Evolutionary conservation across 2,113 vertebrate species (phyloP), one percentile per base, ranked within the genome.

Genomic region (Dinomys branickii): DNA sequence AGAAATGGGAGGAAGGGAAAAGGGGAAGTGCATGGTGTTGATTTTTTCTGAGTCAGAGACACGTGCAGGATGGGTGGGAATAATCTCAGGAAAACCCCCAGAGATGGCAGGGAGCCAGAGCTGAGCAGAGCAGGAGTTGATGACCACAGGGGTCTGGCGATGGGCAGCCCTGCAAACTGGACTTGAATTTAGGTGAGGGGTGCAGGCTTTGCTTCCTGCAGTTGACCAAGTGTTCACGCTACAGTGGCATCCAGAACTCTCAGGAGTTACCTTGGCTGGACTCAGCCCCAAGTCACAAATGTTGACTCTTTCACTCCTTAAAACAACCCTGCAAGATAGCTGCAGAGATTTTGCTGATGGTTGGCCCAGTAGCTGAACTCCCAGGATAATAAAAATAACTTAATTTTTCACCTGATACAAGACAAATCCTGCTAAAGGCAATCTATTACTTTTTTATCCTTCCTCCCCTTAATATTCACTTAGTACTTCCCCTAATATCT

Each of bases 81-180:
- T 38, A 19, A 52, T 16, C 20, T 73, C 1, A 3, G 41, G 17
- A 75, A 35, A 19, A 7, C 47, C 61, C 61, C n/a, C 54, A n/a
- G 63, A 75, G 7, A 69, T 0, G 16, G 35, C 24, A 90, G 17
- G 59, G 65, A 78, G 4, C 10, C 28, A 30, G 61, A 9, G 24
- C 3, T 2, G 26, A 30, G 38, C 0, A 3, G 5, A 35, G 24
- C 2, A 14, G 2, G 41, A 10, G 8, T 0, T 13, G 4, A 65
- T 71, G 35, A 38, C 24, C 1, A 1, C 52, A 28, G 20, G 47
- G 17, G 59, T 24, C 44, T 5, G 26, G 75, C 65, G 16, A 28
- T 75, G n/a, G 33, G 47, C 47, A 22, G 19, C 19, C 41, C 61
- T 85, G 87, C 1, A 22, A 14, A 52, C 20, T 63, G 28, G 13